These are phyloP conservation scores for Scomber japonicus DNA, from an alignment of 2,113 vertebrate genomes.

Conservation along the genomic window DNA sequence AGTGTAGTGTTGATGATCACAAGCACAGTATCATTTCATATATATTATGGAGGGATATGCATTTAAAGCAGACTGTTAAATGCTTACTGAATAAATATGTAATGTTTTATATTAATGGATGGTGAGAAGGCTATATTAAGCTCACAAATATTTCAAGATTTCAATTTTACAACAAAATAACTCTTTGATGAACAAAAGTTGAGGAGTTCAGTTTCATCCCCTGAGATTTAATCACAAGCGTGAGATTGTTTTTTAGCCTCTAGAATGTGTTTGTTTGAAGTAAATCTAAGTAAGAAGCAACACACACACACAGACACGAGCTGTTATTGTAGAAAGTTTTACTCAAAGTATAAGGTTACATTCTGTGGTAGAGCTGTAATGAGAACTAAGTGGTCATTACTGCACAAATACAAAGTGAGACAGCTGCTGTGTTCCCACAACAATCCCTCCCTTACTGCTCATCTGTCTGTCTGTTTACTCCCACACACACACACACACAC, in stretches of 20 bases:
- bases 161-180: neutral
- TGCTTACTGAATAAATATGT: too few relatives aligned
- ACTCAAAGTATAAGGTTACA: conserved; percentile 25
- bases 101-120: too few relatives aligned
- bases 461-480: conserved; percentile 49
- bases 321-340: neutral
- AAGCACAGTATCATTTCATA: neutral
- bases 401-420: conserved; percentile 41
- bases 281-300: neutral
- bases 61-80: too few relatives aligned
- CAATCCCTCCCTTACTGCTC: conserved; percentile 73
- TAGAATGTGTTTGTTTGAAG: neutral
- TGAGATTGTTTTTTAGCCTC: too few relatives aligned
- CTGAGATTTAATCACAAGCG: neutral
- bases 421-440: conserved; percentile 79
- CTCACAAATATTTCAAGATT: too few relatives aligned
- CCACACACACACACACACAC: conserved; percentile 1
- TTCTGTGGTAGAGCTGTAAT: conserved; percentile 45
- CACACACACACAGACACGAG: neutral
- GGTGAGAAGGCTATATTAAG: too few relatives aligned
- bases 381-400: conserved; percentile 51
- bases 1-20: neutral
- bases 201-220: neutral
- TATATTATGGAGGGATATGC: too few relatives aligned
- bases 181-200: too few relatives aligned